Evolutionary conservation across 2,113 vertebrate genomes (phyloP), one percentile per base, ranked within the genome.

Genomic region (Columbina picui): DNA sequence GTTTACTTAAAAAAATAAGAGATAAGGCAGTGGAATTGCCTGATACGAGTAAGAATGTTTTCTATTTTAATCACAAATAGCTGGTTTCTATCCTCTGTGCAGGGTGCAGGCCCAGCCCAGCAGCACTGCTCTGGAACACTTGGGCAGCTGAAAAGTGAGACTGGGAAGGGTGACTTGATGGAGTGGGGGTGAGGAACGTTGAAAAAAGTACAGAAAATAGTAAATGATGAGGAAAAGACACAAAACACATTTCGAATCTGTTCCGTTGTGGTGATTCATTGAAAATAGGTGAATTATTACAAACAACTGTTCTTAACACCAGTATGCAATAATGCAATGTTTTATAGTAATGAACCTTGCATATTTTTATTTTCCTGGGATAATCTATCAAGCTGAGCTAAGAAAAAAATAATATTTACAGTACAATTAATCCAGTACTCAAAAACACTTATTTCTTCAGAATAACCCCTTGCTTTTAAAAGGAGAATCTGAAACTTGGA

Each of bases 1-100:
- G 59, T 86, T 94, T 92, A 71, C 64, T 91, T 84, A 52, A 77
- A 65, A 70, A 94, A 67, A 68, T 52, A n/a, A 78, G 56, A 53
- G 83, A 61, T 59, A 79, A 83, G 39, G 19, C 34, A 47, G 60
- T 71, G 68, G 43, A 81, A 39, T 52, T 78, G n/a, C 68, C 76
- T 64, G 83, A 74, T 88, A 60, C 2, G 49, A 87, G n/a, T 60
- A 64, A 32, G 34, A 50, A 32, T 47, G 63, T 88, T 93, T 88
- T 88, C n/a, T 52, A 1, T 76, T 91, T 92, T 30, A 92, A 71
- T 64, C 1, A 55, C 10, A 83, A 86, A 8, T 16, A 22, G 21
- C 71, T 53, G 25, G 18, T 79, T 79, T 89, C 25, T 75, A 34
- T 67, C 55, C 25, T 39, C 17, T 1, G 4, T 70, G 38, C 69